These are phyloP conservation scores for Andrena marginata DNA, from an alignment of 2,888 invertebrate genomes.

Conservation along the genomic window DNA sequence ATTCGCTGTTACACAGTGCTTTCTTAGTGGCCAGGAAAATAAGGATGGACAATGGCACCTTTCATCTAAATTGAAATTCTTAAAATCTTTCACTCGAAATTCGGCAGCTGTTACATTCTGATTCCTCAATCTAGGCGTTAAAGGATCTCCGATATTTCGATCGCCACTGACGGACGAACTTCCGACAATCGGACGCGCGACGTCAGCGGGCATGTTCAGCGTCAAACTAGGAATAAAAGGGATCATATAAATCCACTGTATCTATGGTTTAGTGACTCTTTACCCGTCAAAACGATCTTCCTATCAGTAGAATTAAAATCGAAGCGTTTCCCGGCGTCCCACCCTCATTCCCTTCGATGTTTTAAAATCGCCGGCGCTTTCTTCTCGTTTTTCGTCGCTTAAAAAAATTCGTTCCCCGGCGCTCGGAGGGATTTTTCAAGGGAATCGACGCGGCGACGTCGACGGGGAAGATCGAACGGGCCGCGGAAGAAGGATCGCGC, in stretches of 20 bases:
- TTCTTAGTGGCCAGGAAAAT: too few species aligned
- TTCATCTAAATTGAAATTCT: background rate
- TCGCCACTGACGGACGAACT: background rate
- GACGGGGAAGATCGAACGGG: background rate
- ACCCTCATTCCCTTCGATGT: too few species aligned
- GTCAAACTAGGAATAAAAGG: background rate
- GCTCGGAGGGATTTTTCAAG: too few species aligned
- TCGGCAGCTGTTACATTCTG: background rate
- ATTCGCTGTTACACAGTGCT: background rate
- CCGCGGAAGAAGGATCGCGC: slow-evolving; percentile 1
- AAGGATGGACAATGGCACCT: background rate
- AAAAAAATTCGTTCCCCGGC: too few species aligned
- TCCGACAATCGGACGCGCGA: background rate
- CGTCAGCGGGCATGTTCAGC: background rate
- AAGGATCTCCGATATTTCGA: background rate
- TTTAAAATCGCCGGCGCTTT: too few species aligned
- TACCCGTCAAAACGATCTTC: too few species aligned
- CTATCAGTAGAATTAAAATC: too few species aligned
- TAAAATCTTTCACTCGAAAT: background rate
- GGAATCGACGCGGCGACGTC: background rate
- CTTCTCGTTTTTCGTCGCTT: too few species aligned
- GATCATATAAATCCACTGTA: background rate
- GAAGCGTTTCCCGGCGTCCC: too few species aligned
- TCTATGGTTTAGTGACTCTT: background rate
- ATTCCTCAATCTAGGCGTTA: background rate